Evolutionary conservation across 1,140 invertebrate genomes (phyloP).

Genomic region (fruit fly (Drosophila melanogaster)): Release_6_plus_ISO1_MT NT_037436.4:18721001-18721500

Average conservation of each 20-base stretch:
- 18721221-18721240: conserved; percentile 12
- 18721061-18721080: conserved; percentile 31
- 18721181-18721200: conserved; percentile 40
- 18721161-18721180: conserved; percentile 43
- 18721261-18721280: conserved; percentile 60
- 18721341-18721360: conserved; percentile 49
- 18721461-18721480: conserved; percentile 65
- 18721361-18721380: conserved; percentile 12
- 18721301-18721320: conserved; percentile 28
- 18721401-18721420: conserved; percentile 40
- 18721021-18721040: background rate
- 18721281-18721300: background rate
- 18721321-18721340: conserved; percentile 41
- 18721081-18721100: conserved; percentile 56
- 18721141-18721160: conserved; percentile 41
- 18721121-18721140: conserved; percentile 69
- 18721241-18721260: conserved; percentile 70
- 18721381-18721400: conserved; percentile 52
- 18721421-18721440: conserved; percentile 17
- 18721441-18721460: conserved; percentile 28
- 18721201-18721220: conserved; percentile 45
- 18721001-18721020: too few species aligned
- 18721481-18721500: conserved; percentile 79
- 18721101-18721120: conserved; percentile 80
- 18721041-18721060: background rate